A percentile compares a stretch with the other conserved stretches of the same genome.
These are phyloP conservation scores for Strigamia crassipes DNA, from an alignment of 2,888 invertebrate species.

Conservation along the genomic window DNA sequence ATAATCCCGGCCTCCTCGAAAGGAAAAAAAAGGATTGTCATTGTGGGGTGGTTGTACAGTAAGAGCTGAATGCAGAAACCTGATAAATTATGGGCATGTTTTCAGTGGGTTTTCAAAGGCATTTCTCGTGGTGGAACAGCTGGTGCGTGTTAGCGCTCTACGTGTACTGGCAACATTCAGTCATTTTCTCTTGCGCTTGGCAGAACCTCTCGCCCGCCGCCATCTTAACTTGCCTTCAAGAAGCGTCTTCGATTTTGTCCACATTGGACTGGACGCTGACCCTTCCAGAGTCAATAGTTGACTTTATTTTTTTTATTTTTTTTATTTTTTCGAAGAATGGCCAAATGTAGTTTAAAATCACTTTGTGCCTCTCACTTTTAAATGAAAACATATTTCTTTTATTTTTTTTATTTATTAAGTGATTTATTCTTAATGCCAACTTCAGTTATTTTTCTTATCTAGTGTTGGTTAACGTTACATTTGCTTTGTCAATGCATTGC, in stretches of 20 bases:
- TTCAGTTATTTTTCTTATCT: no score
- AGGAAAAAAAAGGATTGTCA: background rate
- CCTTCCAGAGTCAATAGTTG: background rate
- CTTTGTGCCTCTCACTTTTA: no score
- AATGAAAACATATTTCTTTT: no score
- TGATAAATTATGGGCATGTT: conserved; percentile 35
- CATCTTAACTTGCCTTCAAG: conserved; percentile 1
- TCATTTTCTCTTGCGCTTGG: conserved; percentile 17
- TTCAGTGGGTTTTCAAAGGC: conserved; percentile 36
- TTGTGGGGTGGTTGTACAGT: background rate
- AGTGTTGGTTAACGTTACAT: no score
- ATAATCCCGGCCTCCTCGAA: no score
- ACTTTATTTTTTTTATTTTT: background rate
- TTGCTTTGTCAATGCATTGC: no score
- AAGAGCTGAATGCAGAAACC: background rate
- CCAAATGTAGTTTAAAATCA: no score
- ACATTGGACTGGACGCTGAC: conserved; percentile 10
- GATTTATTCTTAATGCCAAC: no score
- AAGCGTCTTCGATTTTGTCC: conserved; percentile 29
- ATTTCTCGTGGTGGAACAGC: conserved; percentile 23
- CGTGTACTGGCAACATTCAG: background rate
- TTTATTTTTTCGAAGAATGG: no score
- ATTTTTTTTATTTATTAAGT: no score
- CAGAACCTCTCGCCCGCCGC: background rate
- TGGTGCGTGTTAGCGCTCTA: conserved; percentile 17